These are phyloP conservation scores for Bothrops jararaca DNA, from an alignment of 2,113 vertebrate species.

Conservation along the genomic window DNA sequence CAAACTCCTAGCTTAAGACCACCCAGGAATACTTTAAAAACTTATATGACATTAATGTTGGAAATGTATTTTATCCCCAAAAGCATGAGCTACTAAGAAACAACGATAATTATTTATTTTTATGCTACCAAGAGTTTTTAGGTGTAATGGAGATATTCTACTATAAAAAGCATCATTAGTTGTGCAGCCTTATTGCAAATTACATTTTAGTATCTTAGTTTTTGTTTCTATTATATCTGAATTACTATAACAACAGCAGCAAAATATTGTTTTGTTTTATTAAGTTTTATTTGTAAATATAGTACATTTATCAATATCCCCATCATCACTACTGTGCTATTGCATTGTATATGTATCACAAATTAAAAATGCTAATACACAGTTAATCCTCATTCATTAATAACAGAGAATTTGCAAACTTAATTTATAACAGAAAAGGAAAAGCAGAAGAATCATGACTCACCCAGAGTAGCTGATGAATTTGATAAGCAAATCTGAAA, in stretches of 20 bases:
- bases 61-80: not conserved
- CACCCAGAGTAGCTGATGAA: not conserved
- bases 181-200: not conserved
- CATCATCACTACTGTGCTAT: not conserved
- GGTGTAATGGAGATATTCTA: not conserved
- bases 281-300: too few relatives aligned
- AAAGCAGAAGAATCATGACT: not conserved
- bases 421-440: not conserved
- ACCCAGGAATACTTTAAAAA: not conserved
- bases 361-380: not conserved
- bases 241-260: too few relatives aligned
- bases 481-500: not conserved
- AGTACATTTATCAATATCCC: not conserved
- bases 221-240: not conserved
- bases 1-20: not conserved
- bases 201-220: not conserved
- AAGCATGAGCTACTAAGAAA: not conserved
- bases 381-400: not conserved
- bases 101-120: not conserved
- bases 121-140: not conserved
- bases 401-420: not conserved
- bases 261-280: too few relatives aligned
- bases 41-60: not conserved
- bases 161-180: not conserved
- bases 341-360: not conserved